phyloP scores from a whole-genome alignment of 1,140 invertebrate species.

The Trichonephila inaurata region DNA sequence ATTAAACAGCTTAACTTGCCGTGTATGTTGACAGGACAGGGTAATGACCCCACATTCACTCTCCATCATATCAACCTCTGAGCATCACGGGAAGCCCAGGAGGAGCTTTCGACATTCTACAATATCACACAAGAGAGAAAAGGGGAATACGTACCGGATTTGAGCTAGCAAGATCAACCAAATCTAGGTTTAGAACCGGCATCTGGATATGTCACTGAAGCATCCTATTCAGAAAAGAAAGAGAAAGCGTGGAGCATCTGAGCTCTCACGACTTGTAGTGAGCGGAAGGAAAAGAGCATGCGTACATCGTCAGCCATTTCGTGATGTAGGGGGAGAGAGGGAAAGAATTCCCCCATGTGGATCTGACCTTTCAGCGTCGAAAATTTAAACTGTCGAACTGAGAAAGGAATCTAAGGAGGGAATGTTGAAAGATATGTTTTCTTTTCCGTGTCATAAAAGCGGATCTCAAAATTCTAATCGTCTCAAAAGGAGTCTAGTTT shows the following conservation, averaged over 20 bases:
- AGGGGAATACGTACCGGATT: slow-evolving; percentile 48
- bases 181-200: slow-evolving; percentile 65
- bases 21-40: slow-evolving; percentile 62
- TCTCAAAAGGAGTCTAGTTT: too few relatives aligned
- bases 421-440: not conserved
- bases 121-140: not conserved
- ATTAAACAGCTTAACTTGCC: not conserved
- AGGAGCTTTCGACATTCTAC: not conserved
- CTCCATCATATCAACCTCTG: slow-evolving; percentile 50
- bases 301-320: not conserved
- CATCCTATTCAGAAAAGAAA: slow-evolving; percentile 5
- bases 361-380: not conserved
- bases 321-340: not conserved
- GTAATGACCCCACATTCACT: slow-evolving; percentile 63
- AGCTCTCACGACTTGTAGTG: slow-evolving; percentile 18
- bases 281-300: slow-evolving; percentile 40
- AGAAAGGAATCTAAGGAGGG: too few relatives aligned
- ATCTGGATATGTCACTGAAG: not conserved
- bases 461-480: too few relatives aligned
- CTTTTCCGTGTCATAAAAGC: not conserved
- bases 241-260: not conserved
- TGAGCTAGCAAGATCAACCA: slow-evolving; percentile 61
- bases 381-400: not conserved
- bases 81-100: slow-evolving; percentile 53
- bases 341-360: slow-evolving; percentile 3